A percentile compares a stretch with the other conserved stretches of the same genome.
phyloP scores from a whole-genome alignment of 2,113 vertebrate species.

The Pterocles orientalis region DNA sequence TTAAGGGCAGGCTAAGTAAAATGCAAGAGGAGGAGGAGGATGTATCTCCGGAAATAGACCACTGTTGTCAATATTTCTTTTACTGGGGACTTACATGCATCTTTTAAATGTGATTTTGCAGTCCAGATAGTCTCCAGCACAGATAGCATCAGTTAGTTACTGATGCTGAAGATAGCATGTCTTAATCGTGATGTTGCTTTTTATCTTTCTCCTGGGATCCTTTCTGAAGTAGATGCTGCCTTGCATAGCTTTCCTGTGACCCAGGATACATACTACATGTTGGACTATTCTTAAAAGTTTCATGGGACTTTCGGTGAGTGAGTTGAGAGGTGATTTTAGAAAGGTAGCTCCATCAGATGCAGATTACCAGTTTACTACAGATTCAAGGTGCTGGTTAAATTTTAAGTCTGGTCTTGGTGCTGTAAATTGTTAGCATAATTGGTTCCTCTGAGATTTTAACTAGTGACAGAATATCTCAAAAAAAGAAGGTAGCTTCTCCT shows the following conservation, averaged over 20 bases:
- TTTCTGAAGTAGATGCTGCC: neutral
- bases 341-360: neutral
- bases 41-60: neutral
- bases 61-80: neutral
- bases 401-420: neutral
- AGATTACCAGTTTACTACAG: neutral
- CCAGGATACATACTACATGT: no score
- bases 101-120: neutral
- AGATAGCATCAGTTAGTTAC: neutral
- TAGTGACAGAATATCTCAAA: neutral
- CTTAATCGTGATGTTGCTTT: neutral
- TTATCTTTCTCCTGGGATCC: neutral
- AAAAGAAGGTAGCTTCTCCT: neutral
- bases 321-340: neutral
- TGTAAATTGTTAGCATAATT: neutral
- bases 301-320: neutral
- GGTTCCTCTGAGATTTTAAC: neutral
- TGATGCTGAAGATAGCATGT: neutral
- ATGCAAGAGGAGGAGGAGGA: neutral
- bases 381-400: neutral
- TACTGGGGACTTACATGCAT: neutral
- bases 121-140: neutral
- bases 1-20: conserved; percentile 1
- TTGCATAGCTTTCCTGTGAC: neutral
- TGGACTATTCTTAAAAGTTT: neutral